Conservation (phyloP, 1,140 invertebrate genomes). For the Phymorhynchus buccinoides region DNA sequence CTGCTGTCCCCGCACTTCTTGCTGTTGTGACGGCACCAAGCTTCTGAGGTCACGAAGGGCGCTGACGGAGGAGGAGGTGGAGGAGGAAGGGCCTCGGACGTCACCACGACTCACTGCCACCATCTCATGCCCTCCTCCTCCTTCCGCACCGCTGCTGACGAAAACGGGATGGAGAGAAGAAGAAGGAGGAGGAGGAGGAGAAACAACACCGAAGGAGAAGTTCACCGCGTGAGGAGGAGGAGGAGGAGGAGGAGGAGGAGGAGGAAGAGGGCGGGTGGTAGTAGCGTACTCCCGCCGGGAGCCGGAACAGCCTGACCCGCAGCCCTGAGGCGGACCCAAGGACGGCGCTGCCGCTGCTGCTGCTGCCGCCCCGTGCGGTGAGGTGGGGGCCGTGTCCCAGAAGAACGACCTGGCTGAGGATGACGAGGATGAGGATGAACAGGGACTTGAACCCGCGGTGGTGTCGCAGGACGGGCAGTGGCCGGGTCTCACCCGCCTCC, state of each 20-base stretch:
- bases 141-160: too few relatives aligned
- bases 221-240: background rate
- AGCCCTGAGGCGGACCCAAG: background rate
- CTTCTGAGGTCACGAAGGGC: background rate
- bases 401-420: background rate
- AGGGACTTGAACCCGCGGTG: constrained; percentile 32
- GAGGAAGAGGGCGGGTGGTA: background rate
- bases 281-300: background rate
- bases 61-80: too few relatives aligned
- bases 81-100: too few relatives aligned
- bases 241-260: constrained; percentile 24
- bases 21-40: background rate
- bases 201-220: background rate
- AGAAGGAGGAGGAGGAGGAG: background rate
- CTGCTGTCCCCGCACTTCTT: background rate
- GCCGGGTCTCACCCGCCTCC: constrained; percentile 21
- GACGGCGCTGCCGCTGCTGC: background rate
- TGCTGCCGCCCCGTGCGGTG: too few relatives aligned
- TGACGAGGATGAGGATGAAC: too few relatives aligned
- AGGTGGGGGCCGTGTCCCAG: too few relatives aligned
- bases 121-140: too few relatives aligned
- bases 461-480: constrained; percentile 59
- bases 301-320: background rate
- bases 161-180: background rate
- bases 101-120: too few relatives aligned